Conservation (phyloP, 2,797 vertebrate genomes). For the Ficedula albicollis region DNA sequence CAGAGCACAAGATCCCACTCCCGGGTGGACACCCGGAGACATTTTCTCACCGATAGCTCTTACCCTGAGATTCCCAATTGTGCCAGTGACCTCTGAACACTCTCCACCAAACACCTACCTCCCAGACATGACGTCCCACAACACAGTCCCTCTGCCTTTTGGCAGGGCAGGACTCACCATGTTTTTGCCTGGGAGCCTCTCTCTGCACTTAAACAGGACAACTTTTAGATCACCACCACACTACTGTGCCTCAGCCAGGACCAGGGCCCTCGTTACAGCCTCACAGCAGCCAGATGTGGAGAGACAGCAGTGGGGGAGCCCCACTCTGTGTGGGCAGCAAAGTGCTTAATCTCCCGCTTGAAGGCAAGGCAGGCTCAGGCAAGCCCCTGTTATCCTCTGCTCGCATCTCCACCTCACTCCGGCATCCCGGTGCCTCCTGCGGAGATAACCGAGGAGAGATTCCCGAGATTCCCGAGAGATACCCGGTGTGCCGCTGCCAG, state of each 20-base stretch:
- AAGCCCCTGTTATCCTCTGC: not conserved
- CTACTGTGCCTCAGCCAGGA: rapidly evolving
- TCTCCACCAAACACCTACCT: not conserved
- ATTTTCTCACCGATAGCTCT: not conserved
- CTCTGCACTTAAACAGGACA: not conserved
- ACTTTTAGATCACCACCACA: not conserved
- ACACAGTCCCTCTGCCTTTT: not conserved
- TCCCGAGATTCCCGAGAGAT: not conserved
- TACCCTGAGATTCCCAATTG: not conserved
- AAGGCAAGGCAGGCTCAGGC: not conserved
- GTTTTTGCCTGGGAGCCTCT: not conserved
- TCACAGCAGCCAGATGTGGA: not conserved
- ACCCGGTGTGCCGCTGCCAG: not conserved
- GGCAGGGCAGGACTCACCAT: not conserved
- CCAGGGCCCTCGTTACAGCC: rapidly evolving
- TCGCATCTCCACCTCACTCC: not conserved
- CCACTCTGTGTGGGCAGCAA: not conserved
- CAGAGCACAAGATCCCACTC: rapidly evolving
- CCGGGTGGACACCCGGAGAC: not conserved
- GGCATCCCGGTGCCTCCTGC: not conserved
- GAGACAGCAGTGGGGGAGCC: not conserved
- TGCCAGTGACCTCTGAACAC: not conserved
- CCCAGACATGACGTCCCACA: not conserved
- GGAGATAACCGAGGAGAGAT: not conserved
- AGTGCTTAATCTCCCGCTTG: not conserved